Evolutionary conservation across 2,113 vertebrate species (phyloP).

Genomic region (Chaetura pelagica): DNA sequence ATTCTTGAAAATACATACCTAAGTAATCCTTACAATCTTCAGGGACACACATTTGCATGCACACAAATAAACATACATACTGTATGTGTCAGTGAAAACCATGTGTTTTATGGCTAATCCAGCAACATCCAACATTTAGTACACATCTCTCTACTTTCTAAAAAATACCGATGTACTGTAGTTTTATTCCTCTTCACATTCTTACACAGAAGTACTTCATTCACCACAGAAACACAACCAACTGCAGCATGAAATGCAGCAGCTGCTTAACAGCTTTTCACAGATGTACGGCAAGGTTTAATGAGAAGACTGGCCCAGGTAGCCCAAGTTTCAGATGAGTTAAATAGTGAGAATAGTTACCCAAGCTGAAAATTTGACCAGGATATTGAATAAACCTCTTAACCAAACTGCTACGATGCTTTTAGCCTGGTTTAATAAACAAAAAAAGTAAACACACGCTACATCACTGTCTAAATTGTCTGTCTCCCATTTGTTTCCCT

Average conservation of each 20-base stretch:
- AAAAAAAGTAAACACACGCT: background rate
- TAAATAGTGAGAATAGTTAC: constrained; percentile 39
- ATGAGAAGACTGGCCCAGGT: constrained; percentile 15
- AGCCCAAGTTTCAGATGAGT: background rate
- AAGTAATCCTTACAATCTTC: background rate
- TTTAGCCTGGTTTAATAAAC: background rate
- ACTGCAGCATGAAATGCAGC: background rate
- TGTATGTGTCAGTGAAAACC: background rate
- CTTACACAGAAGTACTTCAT: background rate
- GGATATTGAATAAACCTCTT: constrained; percentile 11
- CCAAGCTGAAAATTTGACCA: constrained; percentile 9
- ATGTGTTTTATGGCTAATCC: background rate
- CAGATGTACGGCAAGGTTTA: background rate
- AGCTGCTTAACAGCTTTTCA: constrained; percentile 6
- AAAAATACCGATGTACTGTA: background rate
- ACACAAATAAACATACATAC: background rate
- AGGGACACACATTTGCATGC: background rate
- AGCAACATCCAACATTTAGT: background rate
- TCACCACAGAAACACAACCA: background rate
- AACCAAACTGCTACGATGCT: background rate
- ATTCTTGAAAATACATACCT: background rate
- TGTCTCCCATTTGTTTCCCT: background rate
- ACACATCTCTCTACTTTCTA: background rate
- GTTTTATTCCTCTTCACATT: background rate
- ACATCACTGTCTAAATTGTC: background rate